Evolutionary conservation across 2,888 invertebrate species (phyloP).

Genomic region (Acanthococcus lagerstroemiae): DNA sequence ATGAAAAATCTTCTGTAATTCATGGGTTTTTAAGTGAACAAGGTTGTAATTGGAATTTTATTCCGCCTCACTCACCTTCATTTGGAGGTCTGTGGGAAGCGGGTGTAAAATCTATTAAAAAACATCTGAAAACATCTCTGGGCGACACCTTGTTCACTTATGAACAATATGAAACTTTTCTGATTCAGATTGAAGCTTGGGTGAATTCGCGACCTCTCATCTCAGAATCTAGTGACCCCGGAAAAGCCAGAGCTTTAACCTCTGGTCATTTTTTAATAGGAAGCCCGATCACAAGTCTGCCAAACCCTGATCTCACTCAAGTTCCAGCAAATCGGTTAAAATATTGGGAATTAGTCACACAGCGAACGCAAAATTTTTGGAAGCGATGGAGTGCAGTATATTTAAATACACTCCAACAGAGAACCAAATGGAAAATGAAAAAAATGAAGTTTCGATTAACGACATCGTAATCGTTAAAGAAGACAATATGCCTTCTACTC

Average conservation of each 20-base stretch:
- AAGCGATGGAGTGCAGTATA: conserved; percentile 38
- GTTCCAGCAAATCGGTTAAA: conserved; percentile 34
- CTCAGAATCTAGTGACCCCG: conserved; percentile 36
- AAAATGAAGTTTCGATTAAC: conserved; percentile 32
- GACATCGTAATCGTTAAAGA: conserved; percentile 38
- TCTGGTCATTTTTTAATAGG: conserved; percentile 40
- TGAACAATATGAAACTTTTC: conserved; percentile 38
- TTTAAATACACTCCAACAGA: conserved; percentile 35
- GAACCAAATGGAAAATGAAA: conserved; percentile 37
- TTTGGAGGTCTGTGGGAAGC: conserved; percentile 14
- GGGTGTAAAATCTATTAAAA: neutral
- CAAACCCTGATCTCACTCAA: conserved; percentile 36
- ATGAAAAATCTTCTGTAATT: neutral
- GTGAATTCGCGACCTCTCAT: conserved; percentile 38
- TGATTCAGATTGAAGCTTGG: conserved; percentile 37
- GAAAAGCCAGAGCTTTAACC: conserved; percentile 36
- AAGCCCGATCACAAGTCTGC: conserved; percentile 33
- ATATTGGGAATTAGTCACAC: conserved; percentile 35
- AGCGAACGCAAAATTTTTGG: conserved; percentile 36
- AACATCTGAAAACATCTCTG: neutral
- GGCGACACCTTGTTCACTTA: conserved; percentile 34
- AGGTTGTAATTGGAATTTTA: neutral
- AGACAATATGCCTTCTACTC: conserved; percentile 34
- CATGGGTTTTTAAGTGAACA: neutral
- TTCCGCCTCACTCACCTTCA: neutral